These are phyloP conservation scores for Myotis davidii DNA, from an alignment of 2,113 vertebrate genomes.

Conservation along the genomic window DNA sequence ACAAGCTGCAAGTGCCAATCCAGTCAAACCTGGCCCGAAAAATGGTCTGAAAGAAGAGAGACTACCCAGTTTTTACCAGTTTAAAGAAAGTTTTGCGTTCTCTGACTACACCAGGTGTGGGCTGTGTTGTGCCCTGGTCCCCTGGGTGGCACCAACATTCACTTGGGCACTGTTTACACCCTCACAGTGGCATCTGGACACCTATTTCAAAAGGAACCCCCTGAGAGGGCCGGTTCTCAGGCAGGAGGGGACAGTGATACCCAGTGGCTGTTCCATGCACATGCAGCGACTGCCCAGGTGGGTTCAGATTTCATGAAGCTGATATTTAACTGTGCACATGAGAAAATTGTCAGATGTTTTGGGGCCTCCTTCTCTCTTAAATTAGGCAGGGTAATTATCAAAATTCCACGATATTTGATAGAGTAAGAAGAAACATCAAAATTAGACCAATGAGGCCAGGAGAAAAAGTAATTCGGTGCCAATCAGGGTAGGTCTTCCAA, in stretches of 20 bases:
- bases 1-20: fast-evolving
- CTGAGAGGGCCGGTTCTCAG: neutral
- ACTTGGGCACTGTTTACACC: neutral
- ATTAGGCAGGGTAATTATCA: neutral
- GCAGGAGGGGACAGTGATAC: fast-evolving
- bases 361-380: neutral
- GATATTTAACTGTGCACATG: neutral
- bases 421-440: neutral
- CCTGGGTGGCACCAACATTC: fast-evolving
- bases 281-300: fast-evolving
- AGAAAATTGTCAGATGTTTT: neutral
- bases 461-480: fast-evolving
- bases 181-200: fast-evolving
- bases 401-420: fast-evolving
- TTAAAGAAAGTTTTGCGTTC: neutral
- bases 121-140: neutral
- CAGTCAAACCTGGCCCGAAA: neutral
- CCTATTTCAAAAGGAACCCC: neutral
- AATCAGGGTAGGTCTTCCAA: fast-evolving
- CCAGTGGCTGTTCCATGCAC: neutral
- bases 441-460: fast-evolving
- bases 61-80: fast-evolving
- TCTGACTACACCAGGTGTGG: neutral
- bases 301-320: neutral
- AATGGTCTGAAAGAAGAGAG: neutral